Conservation (phyloP, 2,797 vertebrate genomes). For the Channallabes apus region DNA sequence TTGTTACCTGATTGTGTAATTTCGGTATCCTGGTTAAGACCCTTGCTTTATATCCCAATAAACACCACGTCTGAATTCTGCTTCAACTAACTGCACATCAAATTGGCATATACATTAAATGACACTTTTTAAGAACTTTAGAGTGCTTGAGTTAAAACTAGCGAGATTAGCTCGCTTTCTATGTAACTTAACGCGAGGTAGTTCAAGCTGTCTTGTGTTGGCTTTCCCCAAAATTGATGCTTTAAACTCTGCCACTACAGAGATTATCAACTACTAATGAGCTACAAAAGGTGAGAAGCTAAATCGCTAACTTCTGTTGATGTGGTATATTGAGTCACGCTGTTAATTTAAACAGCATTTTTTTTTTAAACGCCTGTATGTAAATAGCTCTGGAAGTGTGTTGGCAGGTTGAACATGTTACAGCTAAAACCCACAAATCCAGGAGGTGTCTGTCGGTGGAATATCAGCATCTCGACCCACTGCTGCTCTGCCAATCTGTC, state of each 20-base stretch:
- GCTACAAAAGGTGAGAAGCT: not conserved
- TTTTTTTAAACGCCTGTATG: too few relatives aligned
- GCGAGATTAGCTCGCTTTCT: not conserved
- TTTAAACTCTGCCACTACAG: not conserved
- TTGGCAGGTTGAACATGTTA: not conserved
- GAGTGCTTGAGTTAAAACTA: not conserved
- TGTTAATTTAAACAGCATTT: not conserved
- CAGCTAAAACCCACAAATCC: slow-evolving; percentile 13
- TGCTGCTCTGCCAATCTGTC: slow-evolving; percentile 78
- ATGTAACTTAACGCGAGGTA: not conserved
- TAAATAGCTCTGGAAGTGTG: not conserved
- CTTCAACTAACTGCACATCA: too few relatives aligned
- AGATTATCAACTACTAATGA: not conserved
- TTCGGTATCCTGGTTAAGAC: not conserved
- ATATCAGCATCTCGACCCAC: slow-evolving; percentile 58
- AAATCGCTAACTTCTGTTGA: not conserved
- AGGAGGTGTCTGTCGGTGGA: slow-evolving; percentile 42
- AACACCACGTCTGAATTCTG: too few relatives aligned
- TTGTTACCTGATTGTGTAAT: too few relatives aligned
- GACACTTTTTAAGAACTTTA: not conserved
- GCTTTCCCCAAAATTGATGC: not conserved
- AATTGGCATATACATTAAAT: not conserved
- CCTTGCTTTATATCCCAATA: too few relatives aligned
- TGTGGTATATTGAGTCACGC: too few relatives aligned
- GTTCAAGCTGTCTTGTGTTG: not conserved